phyloP scores from a whole-genome alignment of 2,888 invertebrate genomes.

The Peribatodes rhomboidaria region DNA sequence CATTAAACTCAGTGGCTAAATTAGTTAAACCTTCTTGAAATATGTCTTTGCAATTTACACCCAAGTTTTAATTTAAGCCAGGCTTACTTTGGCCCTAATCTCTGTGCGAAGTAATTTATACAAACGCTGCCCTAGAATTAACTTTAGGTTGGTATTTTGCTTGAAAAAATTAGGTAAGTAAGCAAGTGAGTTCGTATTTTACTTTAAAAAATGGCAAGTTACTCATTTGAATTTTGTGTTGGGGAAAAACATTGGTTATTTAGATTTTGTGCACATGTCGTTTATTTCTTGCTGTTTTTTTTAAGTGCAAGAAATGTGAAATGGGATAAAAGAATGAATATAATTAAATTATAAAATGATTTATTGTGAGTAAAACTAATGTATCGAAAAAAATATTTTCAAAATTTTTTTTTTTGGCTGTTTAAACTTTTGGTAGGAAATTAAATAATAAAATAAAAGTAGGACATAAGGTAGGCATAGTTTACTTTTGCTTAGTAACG shows the following conservation, averaged over 20 bases:
- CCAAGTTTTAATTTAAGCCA: slow-evolving; percentile 37
- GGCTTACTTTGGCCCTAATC: slow-evolving; percentile 33
- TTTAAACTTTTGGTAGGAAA: too few species aligned
- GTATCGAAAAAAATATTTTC: too few species aligned
- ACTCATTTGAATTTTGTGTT: neutral
- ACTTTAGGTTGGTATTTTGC: slow-evolving; percentile 7
- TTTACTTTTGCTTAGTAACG: too few species aligned
- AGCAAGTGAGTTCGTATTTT: slow-evolving; percentile 3
- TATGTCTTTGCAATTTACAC: slow-evolving; percentile 37
- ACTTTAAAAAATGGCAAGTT: neutral
- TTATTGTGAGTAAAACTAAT: too few species aligned
- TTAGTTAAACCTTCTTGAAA: slow-evolving; percentile 32
- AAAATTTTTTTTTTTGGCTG: too few species aligned
- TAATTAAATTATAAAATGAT: too few species aligned
- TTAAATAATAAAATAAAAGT: too few species aligned
- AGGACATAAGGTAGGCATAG: too few species aligned
- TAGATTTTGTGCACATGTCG: neutral
- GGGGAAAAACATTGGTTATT: neutral
- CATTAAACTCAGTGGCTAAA: slow-evolving; percentile 25
- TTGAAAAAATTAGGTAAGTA: neutral
- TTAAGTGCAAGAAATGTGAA: too few species aligned
- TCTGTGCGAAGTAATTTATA: slow-evolving; percentile 27
- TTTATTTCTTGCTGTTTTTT: too few species aligned
- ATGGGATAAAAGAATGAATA: too few species aligned
- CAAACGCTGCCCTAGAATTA: slow-evolving; percentile 23